Base-by-base conservation (phyloP, 2,113 vertebrate species). In the Centropus bengalensis region DNA sequence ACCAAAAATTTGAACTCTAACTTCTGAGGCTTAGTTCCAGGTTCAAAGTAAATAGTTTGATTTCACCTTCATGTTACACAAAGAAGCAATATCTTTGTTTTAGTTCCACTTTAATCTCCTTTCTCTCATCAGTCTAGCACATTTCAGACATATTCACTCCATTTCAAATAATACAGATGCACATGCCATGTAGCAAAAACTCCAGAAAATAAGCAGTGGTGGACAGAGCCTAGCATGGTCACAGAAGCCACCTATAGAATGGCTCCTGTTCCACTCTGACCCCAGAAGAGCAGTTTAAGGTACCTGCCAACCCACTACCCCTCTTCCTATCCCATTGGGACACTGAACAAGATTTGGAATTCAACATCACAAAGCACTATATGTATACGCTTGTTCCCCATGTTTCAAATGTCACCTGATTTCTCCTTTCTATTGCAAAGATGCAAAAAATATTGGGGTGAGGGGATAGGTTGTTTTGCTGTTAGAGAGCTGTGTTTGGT, bases 401-500 rank as follows among this genome's bases (percentile, higher is more conserved):
- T 36, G n/a, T 83, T 89, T 58, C 27, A 69, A 60, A 47, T 18
- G 24, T 52, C 32, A 62, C 18, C 47, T 27, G 5, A 12, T 56
- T 84, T 54, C 45, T 58, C 32, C 23, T 18, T 66, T 71, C 27
- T 47, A 63, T 54, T 77, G 30, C 62, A 80, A 38, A 64, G 21
- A 73, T 26, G 75, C 20, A 67, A 75, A 45, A 2, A 16, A 3
- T 18, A 12, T 10, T 26, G 12, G 10, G 14, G 62, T 36, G 8
- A 8, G 30, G 6, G 28, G 10, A 49, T 91, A 36, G 36, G 36
- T 36, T 36, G 62, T 14, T 1, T 32, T 62, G 32, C 8, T 63
- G 45, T 40, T 83, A 18, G 3, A 9, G 10, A 4, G 7, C 2
- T 36, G 15, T 28, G 10, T 49, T 14, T n/a, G 0, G 10, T 59